phyloP scores from a whole-genome alignment of 2,797 vertebrate species.

The Enteromius fasciolatus region DNA sequence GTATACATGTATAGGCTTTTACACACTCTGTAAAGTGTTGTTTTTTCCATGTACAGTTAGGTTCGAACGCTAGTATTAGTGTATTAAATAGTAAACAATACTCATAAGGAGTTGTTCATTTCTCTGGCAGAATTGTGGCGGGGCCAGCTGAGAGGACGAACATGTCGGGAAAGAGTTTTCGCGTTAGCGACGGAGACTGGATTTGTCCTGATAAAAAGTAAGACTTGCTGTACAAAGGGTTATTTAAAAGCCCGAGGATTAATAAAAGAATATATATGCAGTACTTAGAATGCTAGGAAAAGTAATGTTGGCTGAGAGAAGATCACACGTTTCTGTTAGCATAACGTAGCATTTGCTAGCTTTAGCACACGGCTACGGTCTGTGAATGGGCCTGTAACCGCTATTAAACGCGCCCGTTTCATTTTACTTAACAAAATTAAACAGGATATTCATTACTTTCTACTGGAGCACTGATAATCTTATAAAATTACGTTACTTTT shows the following conservation, averaged over 20 bases:
- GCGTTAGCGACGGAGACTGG: conserved; percentile 98
- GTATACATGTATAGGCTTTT: neutral
- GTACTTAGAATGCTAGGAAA: neutral
- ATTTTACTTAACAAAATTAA: neutral
- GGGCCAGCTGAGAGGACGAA: conserved; percentile 57
- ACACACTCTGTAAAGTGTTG: neutral
- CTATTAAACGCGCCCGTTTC: neutral
- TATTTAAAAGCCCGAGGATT: neutral
- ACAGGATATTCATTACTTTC: neutral
- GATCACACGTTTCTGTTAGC: conserved; percentile 48
- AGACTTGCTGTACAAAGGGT: conserved; percentile 40
- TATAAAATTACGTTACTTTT: neutral
- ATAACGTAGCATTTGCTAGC: conserved; percentile 43
- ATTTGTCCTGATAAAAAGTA: conserved; percentile 98
- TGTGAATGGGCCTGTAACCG: conserved; percentile 10
- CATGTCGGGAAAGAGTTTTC: conserved; percentile 97
- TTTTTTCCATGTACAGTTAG: neutral
- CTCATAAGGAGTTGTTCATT: neutral
- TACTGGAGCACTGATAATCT: neutral
- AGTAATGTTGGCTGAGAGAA: neutral
- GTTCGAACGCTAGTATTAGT: neutral
- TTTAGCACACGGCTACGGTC: conserved; percentile 17
- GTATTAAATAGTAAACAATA: neutral
- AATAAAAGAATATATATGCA: neutral
- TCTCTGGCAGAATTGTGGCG: conserved; percentile 26